phyloP scores from a whole-genome alignment of 2,113 vertebrate species.

The Amblyornis subalaris region DNA sequence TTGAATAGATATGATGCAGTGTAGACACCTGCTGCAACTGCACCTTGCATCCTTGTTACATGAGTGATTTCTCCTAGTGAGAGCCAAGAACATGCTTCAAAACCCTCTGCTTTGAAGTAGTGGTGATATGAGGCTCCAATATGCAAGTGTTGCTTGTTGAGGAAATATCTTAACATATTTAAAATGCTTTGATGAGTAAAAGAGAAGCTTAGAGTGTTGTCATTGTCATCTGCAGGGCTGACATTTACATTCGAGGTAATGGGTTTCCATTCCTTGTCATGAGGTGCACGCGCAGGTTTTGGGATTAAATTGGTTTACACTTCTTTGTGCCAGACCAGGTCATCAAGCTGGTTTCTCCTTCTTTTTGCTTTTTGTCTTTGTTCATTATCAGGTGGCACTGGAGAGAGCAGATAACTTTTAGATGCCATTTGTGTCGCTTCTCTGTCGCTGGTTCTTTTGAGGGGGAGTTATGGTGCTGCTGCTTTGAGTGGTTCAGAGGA shows the following conservation, averaged over 20 bases:
- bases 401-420: neutral
- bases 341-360: neutral
- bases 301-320: neutral
- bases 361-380: neutral
- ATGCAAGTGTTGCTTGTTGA: constrained; percentile 15
- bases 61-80: constrained; percentile 57
- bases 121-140: constrained; percentile 5
- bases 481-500: neutral
- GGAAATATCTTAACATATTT: constrained; percentile 49
- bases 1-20: constrained; percentile 53
- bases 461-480: neutral
- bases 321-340: neutral
- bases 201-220: neutral
- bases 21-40: constrained; percentile 32
- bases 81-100: constrained; percentile 51
- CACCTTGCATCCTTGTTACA: constrained; percentile 45
- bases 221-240: neutral
- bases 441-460: neutral
- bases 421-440: neutral
- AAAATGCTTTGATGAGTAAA: constrained; percentile 30
- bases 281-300: neutral
- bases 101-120: constrained; percentile 53
- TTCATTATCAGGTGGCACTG: neutral
- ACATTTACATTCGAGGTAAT: neutral
- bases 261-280: neutral